Evolutionary conservation across 2,888 invertebrate species (phyloP), one percentile per base, ranked within the genome.

Genomic region (Morpho deidamia): DNA sequence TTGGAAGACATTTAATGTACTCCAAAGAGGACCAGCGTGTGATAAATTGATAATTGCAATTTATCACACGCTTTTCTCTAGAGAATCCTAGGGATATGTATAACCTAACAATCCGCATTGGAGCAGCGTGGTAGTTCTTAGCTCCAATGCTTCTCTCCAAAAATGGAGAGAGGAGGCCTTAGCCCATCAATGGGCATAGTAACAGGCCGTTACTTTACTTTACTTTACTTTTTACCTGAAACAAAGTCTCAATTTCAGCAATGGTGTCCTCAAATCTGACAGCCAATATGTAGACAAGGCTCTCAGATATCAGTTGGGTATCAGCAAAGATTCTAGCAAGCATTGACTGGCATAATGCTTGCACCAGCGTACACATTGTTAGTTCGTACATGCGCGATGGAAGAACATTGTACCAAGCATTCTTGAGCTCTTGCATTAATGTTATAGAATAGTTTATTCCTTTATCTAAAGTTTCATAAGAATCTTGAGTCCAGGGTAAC

Each of bases 321-420:
- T 81, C 74, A 0, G 69, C 68, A 45, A 87, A 73, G 38, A 88
- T 64, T 44, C 79, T 67, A 10, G 75, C 73, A 53, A 89, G 44
- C 49, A 85, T 69, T 0, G 76, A 70, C 56, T 86, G 82, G 59
- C 81, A 79, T 8, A 89, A 60, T 0, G 71, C 70, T 44, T 75
- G 76, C 0, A 80, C 66, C 7, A 90, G 64, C 0, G 83, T 75
- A 47, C 79, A 80, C 33, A 86, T 63, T 0, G 81, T 72, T 68
- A 81, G 76, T 48, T 81, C 77, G 34, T 87, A 90, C 82, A 88
- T 87, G 7, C 70, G 69, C 0, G 61, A 32, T 0, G 90, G 89
- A 0, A 90, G 68, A 0, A 85, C 64, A 8, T 66, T 60, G 44
- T 66, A 62, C 90, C 90, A 90, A 33, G 69, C 64, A 1, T 65